phyloP scores from a whole-genome alignment of 2,113 vertebrate species.

The Monarcha castaneiventris region DNA sequence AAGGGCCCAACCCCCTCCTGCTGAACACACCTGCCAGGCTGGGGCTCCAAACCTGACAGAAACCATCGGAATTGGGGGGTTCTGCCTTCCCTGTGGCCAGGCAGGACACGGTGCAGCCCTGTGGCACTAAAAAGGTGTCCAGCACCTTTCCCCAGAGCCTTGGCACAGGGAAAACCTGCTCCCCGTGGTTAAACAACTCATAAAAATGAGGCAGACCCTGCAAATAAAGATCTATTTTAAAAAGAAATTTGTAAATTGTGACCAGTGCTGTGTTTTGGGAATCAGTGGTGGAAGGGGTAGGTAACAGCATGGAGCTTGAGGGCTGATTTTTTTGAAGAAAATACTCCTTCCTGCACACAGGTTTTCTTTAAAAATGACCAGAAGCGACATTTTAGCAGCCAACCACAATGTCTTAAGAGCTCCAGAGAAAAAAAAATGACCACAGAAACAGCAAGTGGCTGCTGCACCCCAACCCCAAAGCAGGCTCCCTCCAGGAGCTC shows the following conservation, averaged over 20 bases:
- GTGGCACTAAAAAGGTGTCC: rapidly evolving
- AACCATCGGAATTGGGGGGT: rapidly evolving
- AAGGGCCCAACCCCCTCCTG: slow-evolving; percentile 18
- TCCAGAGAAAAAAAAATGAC: background rate
- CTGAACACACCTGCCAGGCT: background rate
- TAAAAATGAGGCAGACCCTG: background rate
- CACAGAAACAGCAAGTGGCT: rapidly evolving
- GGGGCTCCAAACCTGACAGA: background rate
- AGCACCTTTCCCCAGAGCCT: background rate
- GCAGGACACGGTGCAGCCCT: rapidly evolving
- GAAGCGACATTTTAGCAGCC: background rate
- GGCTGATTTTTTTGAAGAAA: background rate
- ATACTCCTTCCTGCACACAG: rapidly evolving
- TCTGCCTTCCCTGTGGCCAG: background rate
- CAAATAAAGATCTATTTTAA: background rate
- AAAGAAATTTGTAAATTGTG: background rate
- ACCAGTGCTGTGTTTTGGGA: background rate
- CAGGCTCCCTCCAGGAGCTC: background rate
- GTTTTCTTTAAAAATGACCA: background rate
- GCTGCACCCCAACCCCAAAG: background rate
- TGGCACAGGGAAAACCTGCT: rapidly evolving
- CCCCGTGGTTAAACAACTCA: rapidly evolving
- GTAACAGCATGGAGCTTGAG: rapidly evolving
- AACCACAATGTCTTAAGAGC: rapidly evolving
- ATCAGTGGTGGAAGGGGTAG: background rate